Evolutionary conservation across 2,888 invertebrate species (phyloP), one percentile per base, ranked within the genome.

Genomic region (Calameuta idolon): DNA sequence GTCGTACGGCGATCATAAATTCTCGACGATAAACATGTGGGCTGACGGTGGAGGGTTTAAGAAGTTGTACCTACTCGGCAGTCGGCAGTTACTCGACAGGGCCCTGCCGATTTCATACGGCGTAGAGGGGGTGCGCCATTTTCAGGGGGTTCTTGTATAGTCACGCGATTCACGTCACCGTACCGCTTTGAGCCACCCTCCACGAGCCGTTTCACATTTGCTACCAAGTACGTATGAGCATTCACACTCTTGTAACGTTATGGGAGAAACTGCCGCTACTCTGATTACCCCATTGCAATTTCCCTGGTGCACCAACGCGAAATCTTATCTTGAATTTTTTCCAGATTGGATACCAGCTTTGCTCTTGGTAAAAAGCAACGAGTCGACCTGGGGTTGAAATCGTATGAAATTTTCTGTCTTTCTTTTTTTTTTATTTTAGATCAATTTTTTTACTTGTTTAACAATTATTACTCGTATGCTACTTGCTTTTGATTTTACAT

Each of bases 91-190:
- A 75, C 15, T 75, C 75, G 74, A 71, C 79, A 33, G 69, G 30
- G 30, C 37, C 23, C 23, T 34, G 11, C 31, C 31, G 71, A 34
- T 71, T 31, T 31, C 71, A 11, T 30, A 34, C 4, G 71, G 12
- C 55, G 9, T 55, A 71, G 69, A 37, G 73, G 80, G 77, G 76
- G 76, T 79, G 81, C 76, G 79, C 79, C 79, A 77, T 79, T 80
- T 79, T 80, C 75, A 55, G 55, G 77, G 77, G 75, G 82, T 71
- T 71, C 77, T 73, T 80, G 77, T 77, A 80, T 34, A 86, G 89
- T 89, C 89, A 90, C 89, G 89, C 89, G 88, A 90, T 87, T 86
- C 87, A 82, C 84, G 87, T 86, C 86, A 83, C 82, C 87, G 89
- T 88, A 88, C 87, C 88, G 87, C 87, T 87, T 88, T 83, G 87